Base-by-base conservation (phyloP, 2,888 invertebrate genomes). In the Oxystoma pomonae region DNA sequence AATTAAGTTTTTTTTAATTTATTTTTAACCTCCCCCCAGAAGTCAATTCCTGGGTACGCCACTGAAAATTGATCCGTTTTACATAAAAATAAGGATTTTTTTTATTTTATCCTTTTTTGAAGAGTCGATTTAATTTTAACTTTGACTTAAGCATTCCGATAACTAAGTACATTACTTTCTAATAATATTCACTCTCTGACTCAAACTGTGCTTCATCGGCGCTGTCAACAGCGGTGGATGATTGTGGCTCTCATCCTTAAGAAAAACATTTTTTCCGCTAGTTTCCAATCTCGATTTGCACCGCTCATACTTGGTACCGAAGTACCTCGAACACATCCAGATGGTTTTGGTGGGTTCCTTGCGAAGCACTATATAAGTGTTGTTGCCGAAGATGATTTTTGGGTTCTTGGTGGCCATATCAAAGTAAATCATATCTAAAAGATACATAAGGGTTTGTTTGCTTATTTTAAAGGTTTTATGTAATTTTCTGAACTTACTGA, bases 341-440 rank as follows among this genome's bases (percentile, higher is more conserved):
- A 74, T 66, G 0, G 75, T 75, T 63, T 72, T 72, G 21, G 72
- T 71, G 1, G 59, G 17, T 35, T 74, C 72, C 58, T 74, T 75
- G 52, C 71, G 61, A 61, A 72, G 71, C 21, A 75, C 71, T 20
- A 73, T 63, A 56, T 74, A 75, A 53, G 71, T 69, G 64, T 74
- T 67, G 57, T 72, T 69, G 62, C 74, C 74, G 5, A 75, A 67
- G 5, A 75, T 71, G 16, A 75, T 74, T 65, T 74, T 75, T 35
- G 75, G 75, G 63, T 75, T 73, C 63, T 74, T 75, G 21, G 73
- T 75, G 1, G 72, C 75, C 57, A 73, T 68, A 55, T 73, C 73
- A 63, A 74, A 74, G 64, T 74, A 73, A 57, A 74, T 72, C 17
- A 68, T 60, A 62, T 70, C 74, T 74, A 69, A 69, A 74, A 74